Evolutionary conservation across 2,797 vertebrate genomes (phyloP), one percentile per base, ranked within the genome.

Genomic region (Nannoperca obscura): DNA sequence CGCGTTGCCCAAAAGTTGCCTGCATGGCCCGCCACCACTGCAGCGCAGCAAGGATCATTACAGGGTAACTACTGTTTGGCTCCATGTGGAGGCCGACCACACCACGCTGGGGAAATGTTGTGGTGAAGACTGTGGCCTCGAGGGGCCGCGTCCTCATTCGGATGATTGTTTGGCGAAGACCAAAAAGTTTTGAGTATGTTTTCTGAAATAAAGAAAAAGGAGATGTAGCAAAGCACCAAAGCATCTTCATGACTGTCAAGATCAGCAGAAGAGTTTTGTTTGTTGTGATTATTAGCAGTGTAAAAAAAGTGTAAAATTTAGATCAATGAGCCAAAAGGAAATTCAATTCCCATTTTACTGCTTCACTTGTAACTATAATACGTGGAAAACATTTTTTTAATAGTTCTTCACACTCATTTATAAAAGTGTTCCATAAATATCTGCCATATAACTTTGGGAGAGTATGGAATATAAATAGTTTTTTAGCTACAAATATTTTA

Each of bases 51-150:
- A 42, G 54, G 89, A 86, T 87, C 68, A 78, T 89, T 91, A 82
- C 65, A 71, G 67, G 67, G 44, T 81, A 88, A 90, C 91, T 85
- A 82, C 88, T 38, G 88, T 90, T 84, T 86, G 86, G 88, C 86
- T 87, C 27, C 34, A 3, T 20, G 68, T 58, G 76, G 76, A 72
- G 55, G 77, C 50, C 20, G 42, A 80, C 74, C 71, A 9, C 77
- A 62, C 72, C 68, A 66, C 34, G 70, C 61, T 38, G 64, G 42
- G 78, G 78, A 82, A 78, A 68, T 69, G 75, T 47, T 70, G 82
- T 19, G 80, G 71, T 4, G 69, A 73, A 27, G 53, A 9, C 66
- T 46, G 75, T 49, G 71, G 87, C 67, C 67, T 71, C 9, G 10
- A 50, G 59, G 66, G 64, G 44, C 74, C 49, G 38, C 70, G 85